Evolutionary conservation across 53 echinoderm and acorn worm genomes (phyloP), one percentile per base, ranked within the genome.

Genomic region (Echinarachnius parma): DNA sequence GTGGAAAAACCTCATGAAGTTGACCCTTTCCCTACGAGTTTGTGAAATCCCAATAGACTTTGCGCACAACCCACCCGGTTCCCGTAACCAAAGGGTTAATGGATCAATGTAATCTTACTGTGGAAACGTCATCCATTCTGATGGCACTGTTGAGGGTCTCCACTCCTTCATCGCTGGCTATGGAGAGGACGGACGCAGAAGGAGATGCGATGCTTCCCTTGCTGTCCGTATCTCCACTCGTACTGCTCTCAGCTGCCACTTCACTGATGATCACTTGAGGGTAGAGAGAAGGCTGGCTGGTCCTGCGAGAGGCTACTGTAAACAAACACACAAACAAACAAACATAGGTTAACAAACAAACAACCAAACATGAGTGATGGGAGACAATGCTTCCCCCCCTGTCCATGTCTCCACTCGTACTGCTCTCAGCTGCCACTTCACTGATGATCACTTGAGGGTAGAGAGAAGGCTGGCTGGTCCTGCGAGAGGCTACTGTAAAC

Each of bases 111-210:
- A 9, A 22, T 35, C 74, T 72, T 29, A 72, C 74, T 9, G 74
- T 72, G 7, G 55, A 22, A 2, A 82, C 32, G 57, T 86, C 78
- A 62, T 82, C 87, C 62, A 66, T 31, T 26, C 77, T 61, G 34
- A 86, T 45, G 35, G 87, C 87, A 32, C 29, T 63, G 62, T 81
- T 75, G n/a, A 86, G 48, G 11, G 39, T 44, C 30, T 61, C 47
- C 57, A 82, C 28, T 25, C 57, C 57, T 1, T 82, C 82, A 15
- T 82, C 82, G 5, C 54, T 49, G 14, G 42, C 66, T 31, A 84
- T 78, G 19, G 84, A 70, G 9, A 84, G 64, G 63, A 78, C 35
- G 0, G 84, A 84, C 15, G 84, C 74, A 9, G 84, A 84, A 25
- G 78, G 74, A 14, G 84, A 49, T 19, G 70, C 70, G 11, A 80